Conservation (phyloP, 2,888 invertebrate genomes). For the Brachylomia viminalis region DNA sequence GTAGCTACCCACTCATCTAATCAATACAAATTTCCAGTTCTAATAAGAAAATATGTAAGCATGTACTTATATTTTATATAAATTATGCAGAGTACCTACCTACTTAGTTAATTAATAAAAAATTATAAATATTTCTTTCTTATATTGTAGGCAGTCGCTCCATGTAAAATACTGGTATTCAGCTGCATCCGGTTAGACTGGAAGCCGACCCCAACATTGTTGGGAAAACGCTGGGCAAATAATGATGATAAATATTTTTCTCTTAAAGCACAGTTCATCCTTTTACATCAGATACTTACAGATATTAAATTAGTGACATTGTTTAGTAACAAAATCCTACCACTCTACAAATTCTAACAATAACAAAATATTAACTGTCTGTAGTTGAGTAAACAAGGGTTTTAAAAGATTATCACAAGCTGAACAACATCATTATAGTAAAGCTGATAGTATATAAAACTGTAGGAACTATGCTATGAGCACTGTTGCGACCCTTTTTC, state of each 20-base stretch:
- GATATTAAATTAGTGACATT: slow-evolving; percentile 49
- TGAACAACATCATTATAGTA: slow-evolving; percentile 53
- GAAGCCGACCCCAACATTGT: too few species aligned
- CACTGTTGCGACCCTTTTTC: slow-evolving; percentile 73
- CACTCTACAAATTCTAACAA: slow-evolving; percentile 38
- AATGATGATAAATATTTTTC: slow-evolving; percentile 16
- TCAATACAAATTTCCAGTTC: slow-evolving; percentile 1
- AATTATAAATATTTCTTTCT: too few species aligned
- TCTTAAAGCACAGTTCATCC: slow-evolving; percentile 28
- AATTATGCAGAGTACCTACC: slow-evolving; percentile 6
- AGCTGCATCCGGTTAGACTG: too few species aligned
- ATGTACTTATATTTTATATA: slow-evolving; percentile 18
- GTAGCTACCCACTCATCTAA: slow-evolving; percentile 15
- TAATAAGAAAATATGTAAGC: slow-evolving; percentile 10
- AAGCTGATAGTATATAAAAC: slow-evolving; percentile 55
- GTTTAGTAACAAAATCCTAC: slow-evolving; percentile 48
- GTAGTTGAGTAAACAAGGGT: slow-evolving; percentile 37
- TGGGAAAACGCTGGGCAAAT: too few species aligned
- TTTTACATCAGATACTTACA: slow-evolving; percentile 6
- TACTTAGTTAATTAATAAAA: slow-evolving; percentile 32
- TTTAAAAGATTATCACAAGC: slow-evolving; percentile 55
- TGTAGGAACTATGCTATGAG: slow-evolving; percentile 46
- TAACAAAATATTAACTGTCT: slow-evolving; percentile 41
- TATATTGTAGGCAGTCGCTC: too few species aligned
- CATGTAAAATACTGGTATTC: too few species aligned